Conservation (phyloP, 2,888 invertebrate species). For the Cephus spinipes region DNA sequence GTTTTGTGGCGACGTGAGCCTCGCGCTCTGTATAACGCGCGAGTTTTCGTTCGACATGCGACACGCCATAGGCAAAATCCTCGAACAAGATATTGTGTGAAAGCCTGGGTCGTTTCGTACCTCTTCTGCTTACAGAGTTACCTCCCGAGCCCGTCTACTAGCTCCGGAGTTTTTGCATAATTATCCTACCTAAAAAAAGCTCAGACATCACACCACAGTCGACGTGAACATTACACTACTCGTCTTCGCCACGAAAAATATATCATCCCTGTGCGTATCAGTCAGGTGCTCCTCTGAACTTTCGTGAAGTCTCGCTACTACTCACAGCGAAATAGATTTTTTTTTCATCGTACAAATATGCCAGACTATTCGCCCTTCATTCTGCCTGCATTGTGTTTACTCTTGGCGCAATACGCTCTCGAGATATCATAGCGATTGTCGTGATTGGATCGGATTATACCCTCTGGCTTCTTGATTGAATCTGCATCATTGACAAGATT, state of each 20-base stretch:
- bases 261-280: too few species aligned
- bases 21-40: not conserved
- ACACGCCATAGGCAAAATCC: too few species aligned
- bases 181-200: conserved; percentile 12
- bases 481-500: conserved; percentile 6
- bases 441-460: conserved; percentile 20
- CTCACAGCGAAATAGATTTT: conserved; percentile 1
- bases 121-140: conserved; percentile 8
- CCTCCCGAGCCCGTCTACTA: conserved; percentile 15
- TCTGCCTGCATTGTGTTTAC: not conserved
- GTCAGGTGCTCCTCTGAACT: too few species aligned
- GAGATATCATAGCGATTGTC: conserved; percentile 19
- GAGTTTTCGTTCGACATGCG: not conserved
- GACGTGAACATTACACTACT: too few species aligned
- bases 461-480: conserved; percentile 14
- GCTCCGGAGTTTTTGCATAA: conserved; percentile 19
- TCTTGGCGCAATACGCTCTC: not conserved
- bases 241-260: too few species aligned
- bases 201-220: too few species aligned
- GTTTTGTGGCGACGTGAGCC: not conserved
- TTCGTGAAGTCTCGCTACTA: too few species aligned
- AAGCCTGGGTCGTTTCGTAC: not conserved
- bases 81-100: not conserved
- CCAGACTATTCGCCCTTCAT: conserved; percentile 31
- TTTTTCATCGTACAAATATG: conserved; percentile 35